Conservation (phyloP, 2,888 invertebrate genomes). For the Drosophila austrosaltans region DNA sequence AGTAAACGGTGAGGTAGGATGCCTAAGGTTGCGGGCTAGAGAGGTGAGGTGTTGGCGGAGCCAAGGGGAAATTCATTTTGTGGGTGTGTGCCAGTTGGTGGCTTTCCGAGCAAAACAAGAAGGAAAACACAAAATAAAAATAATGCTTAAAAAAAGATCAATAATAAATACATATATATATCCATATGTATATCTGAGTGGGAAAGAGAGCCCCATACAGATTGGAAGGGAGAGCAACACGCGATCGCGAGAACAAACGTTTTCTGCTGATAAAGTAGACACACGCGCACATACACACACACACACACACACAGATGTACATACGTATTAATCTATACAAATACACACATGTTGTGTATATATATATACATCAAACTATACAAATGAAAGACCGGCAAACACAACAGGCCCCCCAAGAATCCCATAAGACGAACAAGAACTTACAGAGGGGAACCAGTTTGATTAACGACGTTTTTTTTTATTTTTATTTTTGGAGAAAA, state of each 20-base stretch:
- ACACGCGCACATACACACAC: conserved; percentile 29
- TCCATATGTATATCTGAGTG: conserved; percentile 14
- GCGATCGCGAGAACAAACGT: conserved; percentile 35
- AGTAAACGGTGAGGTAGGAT: conserved; percentile 9
- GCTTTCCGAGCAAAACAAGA: conserved; percentile 28
- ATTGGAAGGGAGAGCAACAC: conserved; percentile 36
- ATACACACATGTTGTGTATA: conserved; percentile 15
- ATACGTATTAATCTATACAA: background rate
- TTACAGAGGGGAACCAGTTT: conserved; percentile 39
- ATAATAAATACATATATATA: conserved; percentile 39
- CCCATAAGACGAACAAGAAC: conserved; percentile 6
- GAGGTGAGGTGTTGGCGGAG: background rate
- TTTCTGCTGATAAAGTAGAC: conserved; percentile 42
- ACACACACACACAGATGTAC: conserved; percentile 29
- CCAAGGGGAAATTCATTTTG: conserved; percentile 15
- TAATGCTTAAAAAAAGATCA: conserved; percentile 51
- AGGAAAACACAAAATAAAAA: conserved; percentile 23
- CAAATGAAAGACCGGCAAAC: conserved; percentile 18
- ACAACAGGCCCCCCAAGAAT: conserved; percentile 33
- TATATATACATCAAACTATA: conserved; percentile 20
- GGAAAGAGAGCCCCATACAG: conserved; percentile 9
- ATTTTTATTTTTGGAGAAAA: conserved; percentile 23
- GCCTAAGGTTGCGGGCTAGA: background rate
- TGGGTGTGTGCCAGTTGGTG: conserved; percentile 49
- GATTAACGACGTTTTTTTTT: conserved; percentile 27